Evolutionary conservation across 2,797 vertebrate species (phyloP), one percentile per base, ranked within the genome.

Genomic region (Sebastiscus albofasciatus): DNA sequence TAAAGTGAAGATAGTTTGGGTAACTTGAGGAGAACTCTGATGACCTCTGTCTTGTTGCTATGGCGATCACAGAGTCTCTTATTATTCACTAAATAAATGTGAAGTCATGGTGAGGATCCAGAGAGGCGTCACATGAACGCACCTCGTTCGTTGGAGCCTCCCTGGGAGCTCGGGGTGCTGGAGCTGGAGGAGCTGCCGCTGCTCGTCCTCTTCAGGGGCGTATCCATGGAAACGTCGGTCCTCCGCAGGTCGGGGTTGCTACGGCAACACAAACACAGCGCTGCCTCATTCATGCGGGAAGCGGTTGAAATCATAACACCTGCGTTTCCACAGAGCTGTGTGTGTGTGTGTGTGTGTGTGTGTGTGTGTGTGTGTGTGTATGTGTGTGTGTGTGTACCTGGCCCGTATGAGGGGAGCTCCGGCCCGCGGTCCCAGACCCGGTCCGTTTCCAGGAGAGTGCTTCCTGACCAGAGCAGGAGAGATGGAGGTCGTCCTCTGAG

Each of bases 401-500:
- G 98, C 98, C 91, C 97, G 95, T 78, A 99, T 97, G 72, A 97
- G 97, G 83, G 98, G 98, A 14, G 97, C 97, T 83, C 97, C 97
- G 6, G 97, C 87, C 59, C 97, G 94, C 54, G 97, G 97, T 18
- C 97, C 97, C 58, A 98, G 93, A 18, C 97, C 97, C 0, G 95
- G 95, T 64, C 98, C 98, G 0, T 99, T 99, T 61, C 97, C 97
- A 1, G 98, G 97, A 72, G 98, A 99, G 92, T 98, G 98, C 92
- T 99, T 99, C 88, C 98, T 96, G 20, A 97, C 97, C 94, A 99
- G 90, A 10, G 98, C 98, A 64, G 98, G 98, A 83, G 98, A 99
- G 92, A 99, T 99, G 91, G 98, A 99, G 87, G 98, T 99, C 78
- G 98, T 99, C 96, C 98, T 95, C 90, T 99, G 98, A 95, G 98